Conservation (phyloP, 2,797 vertebrate species). For the Arnoldichthys spilopterus region DNA sequence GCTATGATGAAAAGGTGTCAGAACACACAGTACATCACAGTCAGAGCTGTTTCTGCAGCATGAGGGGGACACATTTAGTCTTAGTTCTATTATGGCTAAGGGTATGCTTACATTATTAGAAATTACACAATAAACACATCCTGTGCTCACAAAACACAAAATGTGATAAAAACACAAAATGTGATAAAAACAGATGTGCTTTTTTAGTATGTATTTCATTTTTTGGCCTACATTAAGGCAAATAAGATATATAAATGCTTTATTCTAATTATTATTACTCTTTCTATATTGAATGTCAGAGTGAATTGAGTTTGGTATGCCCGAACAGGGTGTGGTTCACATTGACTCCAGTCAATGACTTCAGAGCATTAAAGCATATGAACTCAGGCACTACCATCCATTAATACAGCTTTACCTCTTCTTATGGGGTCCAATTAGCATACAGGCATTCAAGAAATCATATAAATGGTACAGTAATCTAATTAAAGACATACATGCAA, state of each 20-base stretch:
- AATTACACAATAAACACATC: too few relatives aligned
- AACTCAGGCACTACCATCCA: background rate
- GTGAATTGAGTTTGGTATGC: slow-evolving; percentile 1
- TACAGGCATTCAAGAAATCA: background rate
- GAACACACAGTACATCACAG: too few relatives aligned
- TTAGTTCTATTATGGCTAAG: too few relatives aligned
- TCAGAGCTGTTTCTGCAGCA: too few relatives aligned
- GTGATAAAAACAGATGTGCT: too few relatives aligned
- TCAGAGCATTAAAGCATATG: background rate
- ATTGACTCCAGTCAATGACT: background rate
- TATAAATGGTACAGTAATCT: background rate
- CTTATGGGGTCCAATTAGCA: background rate
- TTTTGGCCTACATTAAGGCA: background rate
- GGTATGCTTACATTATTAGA: too few relatives aligned
- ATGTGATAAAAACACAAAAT: too few relatives aligned
- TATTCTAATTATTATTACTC: background rate
- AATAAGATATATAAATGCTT: background rate
- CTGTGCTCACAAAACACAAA: too few relatives aligned
- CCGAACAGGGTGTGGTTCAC: slow-evolving; percentile 51
- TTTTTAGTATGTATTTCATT: too few relatives aligned
- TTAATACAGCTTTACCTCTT: background rate
- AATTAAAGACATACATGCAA: background rate
- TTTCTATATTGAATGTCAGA: background rate
- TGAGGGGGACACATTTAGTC: too few relatives aligned
- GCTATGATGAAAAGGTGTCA: too few relatives aligned